Base-by-base conservation (phyloP, 2,797 vertebrate genomes). In the Syndactyla subalaris region DNA sequence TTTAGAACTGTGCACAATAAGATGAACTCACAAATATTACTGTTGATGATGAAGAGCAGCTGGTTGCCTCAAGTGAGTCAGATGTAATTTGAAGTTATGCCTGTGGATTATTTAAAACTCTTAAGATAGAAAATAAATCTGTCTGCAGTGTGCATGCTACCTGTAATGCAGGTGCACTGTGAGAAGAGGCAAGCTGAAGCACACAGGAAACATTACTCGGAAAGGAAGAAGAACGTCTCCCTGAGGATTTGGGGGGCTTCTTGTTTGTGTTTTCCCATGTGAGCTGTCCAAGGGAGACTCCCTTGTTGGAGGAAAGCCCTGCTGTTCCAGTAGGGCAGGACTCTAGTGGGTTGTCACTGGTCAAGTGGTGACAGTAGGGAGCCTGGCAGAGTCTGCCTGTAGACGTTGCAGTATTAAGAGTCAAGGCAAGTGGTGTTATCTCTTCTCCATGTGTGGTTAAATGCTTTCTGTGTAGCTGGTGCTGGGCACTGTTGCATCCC, bases 361-460 rank as follows among this genome's bases (percentile, higher is more conserved):
- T 82, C 93, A 82, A 71, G 55, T 10, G 30, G 57, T 82, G 94
- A 92, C 88, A 83, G 85, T 14, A 85, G 77, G 86, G 77, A 89
- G 71, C 84, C 86, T 91, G 94, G 90, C 51, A 70, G 86, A 78
- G 67, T 17, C 80, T 45, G 65, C n/a, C 27, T 8, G 14, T 63
- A 20, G 80, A 57, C 21, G 62, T 55, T 62, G 85, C 74, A 59
- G 74, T 38, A 66, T 66, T 45, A 67, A 73, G 74, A 93, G 75
- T 85, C 71, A 85, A 85, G 93, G 84, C 74, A 58, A 94, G 86
- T 24, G 59, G 58, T 45, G 74, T 71, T 71, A 94, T 87, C 72
- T 87, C 57, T 63, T 85, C 91, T 89, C 95, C 46, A 6, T 38
- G 87, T 93, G 95, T 93, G 95, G 94, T 61, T 96, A 93, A 94